Evolutionary conservation across 2,888 invertebrate genomes (phyloP), one percentile per base, ranked within the genome.

Genomic region (Flabesymbios commensalis): DNA sequence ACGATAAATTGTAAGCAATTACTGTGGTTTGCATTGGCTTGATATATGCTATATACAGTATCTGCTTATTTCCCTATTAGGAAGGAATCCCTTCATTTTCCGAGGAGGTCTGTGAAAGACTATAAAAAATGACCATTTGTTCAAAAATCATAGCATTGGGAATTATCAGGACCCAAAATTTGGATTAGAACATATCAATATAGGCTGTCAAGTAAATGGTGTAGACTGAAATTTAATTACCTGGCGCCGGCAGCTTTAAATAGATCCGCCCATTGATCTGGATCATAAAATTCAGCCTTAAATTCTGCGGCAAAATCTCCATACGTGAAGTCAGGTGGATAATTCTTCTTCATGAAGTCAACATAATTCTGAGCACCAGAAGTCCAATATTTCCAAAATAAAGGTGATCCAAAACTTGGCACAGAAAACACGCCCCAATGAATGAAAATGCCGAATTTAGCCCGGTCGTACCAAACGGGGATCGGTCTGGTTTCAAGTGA

Each of bases 381-480:
- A 1, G 54, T 62, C 76, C 76, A 78, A 52, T 67, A 29, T 31
- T 72, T 71, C 80, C 82, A 83, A 63, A 83, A 79, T 80, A 78
- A 80, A 51, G 75, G 79, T 0, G 89, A 88, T 0, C 88, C 88
- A 81, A 89, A 91, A 77, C 92, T 90, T 0, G 94, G 95, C 14
- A 95, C 95, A 0, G 92, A 89, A 77, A 90, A 96, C 0, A 95
- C 91, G 1, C 95, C 95, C 93, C 94, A 95, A 76, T 95, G 95
- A 43, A 96, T 84, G 76, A 96, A 95, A 72, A 96, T 93, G 2
- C 95, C 95, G 67, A 93, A 84, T 84, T 96, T 96, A 0, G 90
- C 91, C 57, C 90, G 86, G 77, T 95, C 94, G 78, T 91, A 96
- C 95, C 95, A 96, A 2, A 78, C 66, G 0, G 95, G 95, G 58